phyloP scores from a whole-genome alignment of 2,888 invertebrate genomes.

The Phymatocera aterrima region DNA sequence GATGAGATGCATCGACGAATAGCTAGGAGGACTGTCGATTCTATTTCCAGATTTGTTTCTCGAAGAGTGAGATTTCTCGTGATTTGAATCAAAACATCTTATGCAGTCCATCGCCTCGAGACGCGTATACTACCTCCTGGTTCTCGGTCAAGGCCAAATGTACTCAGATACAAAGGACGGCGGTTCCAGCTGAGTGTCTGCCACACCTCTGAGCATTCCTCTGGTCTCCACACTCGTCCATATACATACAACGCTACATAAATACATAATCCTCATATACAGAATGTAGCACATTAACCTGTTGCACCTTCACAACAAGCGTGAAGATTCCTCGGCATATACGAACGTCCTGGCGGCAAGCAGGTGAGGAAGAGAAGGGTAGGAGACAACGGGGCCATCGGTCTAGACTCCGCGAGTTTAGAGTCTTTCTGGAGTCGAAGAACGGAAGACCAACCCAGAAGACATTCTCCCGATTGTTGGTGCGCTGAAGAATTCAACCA shows the following conservation, averaged over 20 bases:
- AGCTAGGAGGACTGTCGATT: too few relatives aligned
- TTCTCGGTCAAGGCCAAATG: constrained; percentile 37
- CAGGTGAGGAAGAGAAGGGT: constrained; percentile 5
- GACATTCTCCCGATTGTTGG: not conserved
- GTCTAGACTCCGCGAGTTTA: constrained; percentile 38
- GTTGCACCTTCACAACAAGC: constrained; percentile 30
- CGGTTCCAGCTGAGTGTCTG: not conserved
- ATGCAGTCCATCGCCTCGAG: too few relatives aligned
- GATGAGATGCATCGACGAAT: too few relatives aligned
- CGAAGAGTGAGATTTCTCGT: too few relatives aligned
- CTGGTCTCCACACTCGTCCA: not conserved
- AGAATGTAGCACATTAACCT: constrained; percentile 43
- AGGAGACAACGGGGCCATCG: constrained; percentile 41
- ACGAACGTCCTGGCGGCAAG: not conserved
- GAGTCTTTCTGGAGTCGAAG: constrained; percentile 30
- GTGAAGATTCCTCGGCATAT: constrained; percentile 28
- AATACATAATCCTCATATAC: not conserved
- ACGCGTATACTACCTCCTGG: too few relatives aligned
- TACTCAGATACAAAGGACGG: not conserved
- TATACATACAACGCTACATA: constrained; percentile 35
- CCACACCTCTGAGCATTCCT: not conserved
- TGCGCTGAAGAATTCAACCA: not conserved
- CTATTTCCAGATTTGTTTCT: too few relatives aligned
- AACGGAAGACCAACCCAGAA: constrained; percentile 9
- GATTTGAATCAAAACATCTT: too few relatives aligned